Evolutionary conservation across 2,888 invertebrate species (phyloP).

Genomic region (Anorthoa munda): DNA sequence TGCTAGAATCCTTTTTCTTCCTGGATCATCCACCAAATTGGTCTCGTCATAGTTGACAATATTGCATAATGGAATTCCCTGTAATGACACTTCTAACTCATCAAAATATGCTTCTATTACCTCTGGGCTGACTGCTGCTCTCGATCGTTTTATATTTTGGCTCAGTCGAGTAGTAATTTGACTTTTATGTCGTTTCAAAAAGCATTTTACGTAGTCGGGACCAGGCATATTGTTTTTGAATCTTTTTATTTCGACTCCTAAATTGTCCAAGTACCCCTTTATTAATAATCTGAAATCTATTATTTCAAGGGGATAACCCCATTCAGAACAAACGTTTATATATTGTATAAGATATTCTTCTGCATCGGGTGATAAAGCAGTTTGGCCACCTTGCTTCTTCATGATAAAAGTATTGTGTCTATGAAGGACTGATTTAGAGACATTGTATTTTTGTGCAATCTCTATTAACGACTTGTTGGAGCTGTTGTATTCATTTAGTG

Average conservation of each 20-base stretch:
- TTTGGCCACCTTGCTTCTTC: slow-evolving; percentile 17
- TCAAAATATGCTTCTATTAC: no score
- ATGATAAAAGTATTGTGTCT: slow-evolving; percentile 9
- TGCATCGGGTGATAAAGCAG: background rate
- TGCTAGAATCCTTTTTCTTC: slow-evolving; percentile 4
- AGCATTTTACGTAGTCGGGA: slow-evolving; percentile 15
- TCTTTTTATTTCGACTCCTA: slow-evolving; percentile 10
- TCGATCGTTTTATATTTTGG: slow-evolving; percentile 6
- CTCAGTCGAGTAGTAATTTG: background rate
- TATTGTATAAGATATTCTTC: slow-evolving; percentile 5
- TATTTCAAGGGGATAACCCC: slow-evolving; percentile 10
- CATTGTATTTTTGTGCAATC: background rate
- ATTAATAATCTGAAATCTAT: slow-evolving; percentile 2
- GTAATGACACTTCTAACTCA: background rate
- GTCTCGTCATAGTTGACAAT: slow-evolving; percentile 3
- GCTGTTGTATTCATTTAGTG: no score
- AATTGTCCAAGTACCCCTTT: slow-evolving; percentile 5
- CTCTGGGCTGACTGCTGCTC: slow-evolving; percentile 5
- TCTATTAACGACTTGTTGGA: background rate
- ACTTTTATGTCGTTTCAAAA: slow-evolving; percentile 6
- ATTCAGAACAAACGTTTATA: slow-evolving; percentile 8
- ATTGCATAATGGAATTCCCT: background rate
- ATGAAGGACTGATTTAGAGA: slow-evolving; percentile 5
- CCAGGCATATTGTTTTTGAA: slow-evolving; percentile 9
- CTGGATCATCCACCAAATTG: background rate